Evolutionary conservation across 30 jellyfish, hydroid and myxozoan genomes (phyloP), one percentile per base, ranked within the genome.

Genomic region (Cassiopea andromeda): DNA sequence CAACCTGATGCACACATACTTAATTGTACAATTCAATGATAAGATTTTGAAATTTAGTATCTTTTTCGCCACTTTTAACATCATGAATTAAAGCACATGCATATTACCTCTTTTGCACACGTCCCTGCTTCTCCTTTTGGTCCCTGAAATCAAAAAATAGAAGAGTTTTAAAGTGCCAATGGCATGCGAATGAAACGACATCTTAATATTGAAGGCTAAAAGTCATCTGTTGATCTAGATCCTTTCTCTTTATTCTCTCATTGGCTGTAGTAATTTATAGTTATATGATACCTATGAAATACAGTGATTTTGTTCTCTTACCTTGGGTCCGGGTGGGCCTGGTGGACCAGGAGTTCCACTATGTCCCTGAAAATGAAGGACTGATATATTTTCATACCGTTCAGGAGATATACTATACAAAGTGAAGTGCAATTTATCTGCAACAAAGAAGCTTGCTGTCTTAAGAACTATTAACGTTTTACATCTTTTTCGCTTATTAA

Each of bases 121-220:
- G 99, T 94, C 1, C 99, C 99, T 16, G 97, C 84, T 78, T 94
- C 99, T 73, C 99, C 99, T 77, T 94, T 94, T 38, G 99, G 95
- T 46, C 99, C 99, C 92, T 90, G 83, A 64, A 82, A 46, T 61
- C 43, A 27, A 61, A 2, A 14, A 61, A 61, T 2, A 4, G 64
- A 50, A 5, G 9, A 9, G 8, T 50, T 50, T 50, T 50, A 50
- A 9, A 50, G 5, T 50, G 8, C 64, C 64, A 9, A 2, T n/a
- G n/a, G n/a, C n/a, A n/a, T n/a, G n/a, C n/a, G n/a, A n/a, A n/a
- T n/a, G n/a, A n/a, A n/a, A n/a, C n/a, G n/a, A n/a, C n/a, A n/a
- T n/a, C n/a, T n/a, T n/a, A n/a, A n/a, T n/a, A n/a, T n/a, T n/a
- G n/a, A n/a, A n/a, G n/a, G n/a, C n/a, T n/a, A n/a, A n/a, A n/a